phyloP scores from a whole-genome alignment of 2,888 invertebrate genomes.

The Gibbula magus region DNA sequence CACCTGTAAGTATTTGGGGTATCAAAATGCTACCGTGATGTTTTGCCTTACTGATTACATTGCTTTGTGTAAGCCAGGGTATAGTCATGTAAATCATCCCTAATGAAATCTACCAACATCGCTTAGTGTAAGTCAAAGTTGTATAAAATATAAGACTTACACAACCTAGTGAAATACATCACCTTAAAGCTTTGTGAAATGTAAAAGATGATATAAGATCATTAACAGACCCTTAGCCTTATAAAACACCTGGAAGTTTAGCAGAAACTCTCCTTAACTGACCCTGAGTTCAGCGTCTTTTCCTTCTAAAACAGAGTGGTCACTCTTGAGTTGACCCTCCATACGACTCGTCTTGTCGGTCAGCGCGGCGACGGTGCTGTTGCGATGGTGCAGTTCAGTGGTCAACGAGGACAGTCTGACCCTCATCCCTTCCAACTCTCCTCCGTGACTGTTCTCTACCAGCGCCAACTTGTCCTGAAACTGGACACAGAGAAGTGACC shows the following conservation, averaged over 20 bases:
- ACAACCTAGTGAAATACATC: too few relatives aligned
- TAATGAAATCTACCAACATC: too few relatives aligned
- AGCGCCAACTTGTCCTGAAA: conserved; percentile 47
- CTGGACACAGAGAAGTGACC: conserved; percentile 29
- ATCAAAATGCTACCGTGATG: too few relatives aligned
- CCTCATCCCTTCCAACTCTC: conserved; percentile 57
- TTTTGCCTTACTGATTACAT: too few relatives aligned
- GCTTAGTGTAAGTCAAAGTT: too few relatives aligned
- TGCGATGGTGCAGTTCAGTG: conserved; percentile 59
- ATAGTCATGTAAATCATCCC: too few relatives aligned
- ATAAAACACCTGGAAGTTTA: background rate
- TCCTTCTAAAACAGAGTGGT: conserved; percentile 51
- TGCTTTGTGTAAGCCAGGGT: too few relatives aligned
- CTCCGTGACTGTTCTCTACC: conserved; percentile 50
- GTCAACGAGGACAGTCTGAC: conserved; percentile 54
- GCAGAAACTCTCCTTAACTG: background rate
- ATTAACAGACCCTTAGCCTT: background rate
- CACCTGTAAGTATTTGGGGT: too few relatives aligned
- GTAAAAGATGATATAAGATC: too few relatives aligned
- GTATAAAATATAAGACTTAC: too few relatives aligned
- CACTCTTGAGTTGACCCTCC: conserved; percentile 55
- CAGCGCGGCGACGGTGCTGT: conserved; percentile 43
- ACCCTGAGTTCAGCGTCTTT: conserved; percentile 65
- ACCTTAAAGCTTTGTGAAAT: too few relatives aligned
- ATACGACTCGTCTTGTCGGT: conserved; percentile 51